Base-by-base conservation (phyloP, 2,888 invertebrate genomes). In the Melitaea athalia region DNA sequence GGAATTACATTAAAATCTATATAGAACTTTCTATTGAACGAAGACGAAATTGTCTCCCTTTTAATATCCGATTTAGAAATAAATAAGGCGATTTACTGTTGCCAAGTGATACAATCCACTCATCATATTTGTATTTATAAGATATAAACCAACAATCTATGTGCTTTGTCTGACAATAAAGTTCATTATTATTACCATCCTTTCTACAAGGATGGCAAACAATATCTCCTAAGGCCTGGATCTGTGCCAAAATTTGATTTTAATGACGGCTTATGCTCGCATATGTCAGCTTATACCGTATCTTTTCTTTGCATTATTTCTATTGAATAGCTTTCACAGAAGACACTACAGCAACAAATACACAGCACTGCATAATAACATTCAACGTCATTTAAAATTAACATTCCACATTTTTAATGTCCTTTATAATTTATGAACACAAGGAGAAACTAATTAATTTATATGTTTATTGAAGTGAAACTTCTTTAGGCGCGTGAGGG, bases 211-310 rank as follows among this genome's bases (percentile, higher is more conserved):
- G 85, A 88, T 79, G 82, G 84, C 85, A 86, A 86, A 89, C 85
- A 88, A 87, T 89, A 88, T 87, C 73, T 86, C 86, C 81, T 85
- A 85, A 81, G 85, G 84, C 76, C 85, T 92, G 92, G 91, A 81
- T 63, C 75, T 59, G 49, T 45, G 89, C 92, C 92, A 92, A 87
- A 85, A 88, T 89, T 89, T 88, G 85, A 88, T 91, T 92, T 89
- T 91, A 92, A 92, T 91, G 88, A 88, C 88, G 88, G 81, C 87
- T 88, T 87, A 88, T 88, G 86, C 81, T 85, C 85, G 81, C 86
- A 85, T 88, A 87, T 83, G 85, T 86, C 82, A 81, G 80, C 74
- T 85, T 80, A 82, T 80, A 83, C 83, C 78, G 78, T 80, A 79
- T 83, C 81, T 81, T 79, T 75, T 81, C 76, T 79, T 74, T 72